Base-by-base conservation (phyloP, 2,888 invertebrate species). In the Neoascia interrupta region DNA sequence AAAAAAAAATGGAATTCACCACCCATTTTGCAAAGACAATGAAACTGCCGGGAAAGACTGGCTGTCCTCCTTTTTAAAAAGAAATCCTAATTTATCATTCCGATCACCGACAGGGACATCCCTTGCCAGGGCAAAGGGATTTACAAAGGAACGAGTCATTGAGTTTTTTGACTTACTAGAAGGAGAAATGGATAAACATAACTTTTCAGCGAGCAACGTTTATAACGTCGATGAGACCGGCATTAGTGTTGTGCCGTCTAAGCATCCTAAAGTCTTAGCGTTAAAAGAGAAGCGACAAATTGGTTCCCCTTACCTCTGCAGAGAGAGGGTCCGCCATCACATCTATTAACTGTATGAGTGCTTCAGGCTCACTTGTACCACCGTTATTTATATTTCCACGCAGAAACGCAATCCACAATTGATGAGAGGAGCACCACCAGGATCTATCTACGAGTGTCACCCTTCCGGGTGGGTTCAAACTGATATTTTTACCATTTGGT, bases 1-100 rank as follows among this genome's bases (percentile, higher is more conserved):
- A 37, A 37, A n/a, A n/a, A 37, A 37, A 23, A 37, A 37, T 15
- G 37, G 37, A 37, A 37, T 37, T 37, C 15, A 15, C 15, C 37
- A 37, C n/a, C n/a, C n/a, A n/a, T n/a, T n/a, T n/a, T n/a, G n/a
- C n/a, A n/a, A n/a, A n/a, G n/a, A n/a, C n/a, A n/a, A n/a, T n/a
- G n/a, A n/a, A n/a, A n/a, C n/a, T n/a, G n/a, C n/a, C n/a, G n/a
- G n/a, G n/a, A n/a, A n/a, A n/a, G n/a, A n/a, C n/a, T n/a, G n/a
- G n/a, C n/a, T n/a, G n/a, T n/a, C n/a, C n/a, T n/a, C n/a, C n/a
- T n/a, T n/a, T n/a, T n/a, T n/a, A n/a, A n/a, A n/a, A n/a, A n/a
- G n/a, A n/a, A n/a, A n/a, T n/a, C n/a, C n/a, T n/a, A n/a, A n/a
- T n/a, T n/a, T n/a, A n/a, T n/a, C n/a, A n/a, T n/a, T n/a, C n/a